phyloP scores from a whole-genome alignment of 2,888 invertebrate species.

The Cenopis cana region DNA sequence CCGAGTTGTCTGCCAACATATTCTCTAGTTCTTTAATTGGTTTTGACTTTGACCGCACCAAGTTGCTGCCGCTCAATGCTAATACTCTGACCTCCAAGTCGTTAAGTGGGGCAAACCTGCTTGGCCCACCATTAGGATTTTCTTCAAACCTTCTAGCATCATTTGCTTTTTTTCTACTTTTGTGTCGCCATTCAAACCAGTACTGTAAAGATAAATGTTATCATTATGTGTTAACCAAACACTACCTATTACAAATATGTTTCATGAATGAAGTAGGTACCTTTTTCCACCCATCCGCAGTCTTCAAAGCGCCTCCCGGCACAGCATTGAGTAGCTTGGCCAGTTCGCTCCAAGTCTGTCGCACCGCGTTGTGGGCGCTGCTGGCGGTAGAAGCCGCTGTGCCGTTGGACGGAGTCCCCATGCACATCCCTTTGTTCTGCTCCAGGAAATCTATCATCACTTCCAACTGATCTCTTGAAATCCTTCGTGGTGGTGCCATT shows the following conservation, averaged over 20 bases:
- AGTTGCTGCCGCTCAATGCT: slow-evolving; percentile 65
- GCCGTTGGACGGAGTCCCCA: slow-evolving; percentile 62
- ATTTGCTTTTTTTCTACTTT: slow-evolving; percentile 74
- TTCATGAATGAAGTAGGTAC: slow-evolving; percentile 50
- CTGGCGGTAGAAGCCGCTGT: slow-evolving; percentile 55
- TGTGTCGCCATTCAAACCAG: slow-evolving; percentile 79
- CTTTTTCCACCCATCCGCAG: slow-evolving; percentile 76
- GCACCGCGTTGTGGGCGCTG: slow-evolving; percentile 58
- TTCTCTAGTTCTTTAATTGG: slow-evolving; percentile 61
- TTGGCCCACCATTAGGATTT: slow-evolving; percentile 56
- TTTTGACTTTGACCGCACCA: slow-evolving; percentile 52
- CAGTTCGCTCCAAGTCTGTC: slow-evolving; percentile 69
- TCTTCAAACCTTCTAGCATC: slow-evolving; percentile 63
- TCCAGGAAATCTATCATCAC: slow-evolving; percentile 73
- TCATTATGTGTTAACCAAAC: not conserved
- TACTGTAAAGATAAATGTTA: slow-evolving; percentile 61
- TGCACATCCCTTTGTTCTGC: slow-evolving; percentile 68
- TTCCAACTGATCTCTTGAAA: slow-evolving; percentile 69
- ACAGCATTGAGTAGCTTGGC: slow-evolving; percentile 72
- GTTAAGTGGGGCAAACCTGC: slow-evolving; percentile 68
- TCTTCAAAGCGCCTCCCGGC: slow-evolving; percentile 66
- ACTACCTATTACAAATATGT: not conserved
- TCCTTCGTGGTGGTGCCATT: slow-evolving; percentile 78
- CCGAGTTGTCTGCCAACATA: slow-evolving; percentile 65
- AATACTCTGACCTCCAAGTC: slow-evolving; percentile 74